A percentile compares a stretch with the other conserved stretches of the same genome.
Conservation (phyloP, 35 echinoderm and acorn worm species). For the Strongylocentrotus purpuratus region DNA sequence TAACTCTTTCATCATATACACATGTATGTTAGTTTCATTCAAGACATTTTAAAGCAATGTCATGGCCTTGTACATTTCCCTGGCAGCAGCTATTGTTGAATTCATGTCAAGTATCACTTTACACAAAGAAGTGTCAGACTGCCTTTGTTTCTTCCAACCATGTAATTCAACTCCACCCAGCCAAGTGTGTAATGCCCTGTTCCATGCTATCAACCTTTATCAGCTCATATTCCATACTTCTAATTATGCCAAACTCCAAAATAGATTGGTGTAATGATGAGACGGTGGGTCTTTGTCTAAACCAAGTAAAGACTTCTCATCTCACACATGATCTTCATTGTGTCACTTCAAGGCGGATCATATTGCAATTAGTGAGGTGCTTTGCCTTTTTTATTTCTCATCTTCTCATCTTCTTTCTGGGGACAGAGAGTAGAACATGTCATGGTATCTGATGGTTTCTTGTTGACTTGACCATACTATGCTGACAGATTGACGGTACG, state of each 20-base stretch:
- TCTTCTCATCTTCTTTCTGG: not conserved
- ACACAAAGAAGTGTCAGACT: not conserved
- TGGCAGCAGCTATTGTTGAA: not conserved
- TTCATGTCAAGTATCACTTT: conserved; percentile 18
- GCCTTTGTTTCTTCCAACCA: not conserved
- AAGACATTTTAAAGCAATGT: not conserved
- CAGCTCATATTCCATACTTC: not conserved
- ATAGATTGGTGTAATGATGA: not conserved
- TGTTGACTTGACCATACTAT: not conserved
- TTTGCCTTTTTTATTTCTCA: not conserved
- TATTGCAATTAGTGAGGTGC: not conserved
- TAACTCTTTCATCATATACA: too few relatives aligned
- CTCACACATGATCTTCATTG: not conserved
- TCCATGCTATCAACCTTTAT: not conserved
- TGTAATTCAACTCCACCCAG: not conserved
- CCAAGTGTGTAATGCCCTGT: not conserved
- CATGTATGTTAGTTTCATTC: too few relatives aligned
- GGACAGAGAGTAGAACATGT: not conserved
- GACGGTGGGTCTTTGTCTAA: not conserved
- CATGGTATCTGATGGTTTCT: not conserved
- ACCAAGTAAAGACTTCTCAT: not conserved
- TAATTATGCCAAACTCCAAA: not conserved
- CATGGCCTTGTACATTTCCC: not conserved
- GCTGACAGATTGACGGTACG: too few relatives aligned
- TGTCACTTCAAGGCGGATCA: conserved; percentile 1